Base-by-base conservation (phyloP, 2,797 vertebrate species). In the Semaprochilodus insignis region DNA sequence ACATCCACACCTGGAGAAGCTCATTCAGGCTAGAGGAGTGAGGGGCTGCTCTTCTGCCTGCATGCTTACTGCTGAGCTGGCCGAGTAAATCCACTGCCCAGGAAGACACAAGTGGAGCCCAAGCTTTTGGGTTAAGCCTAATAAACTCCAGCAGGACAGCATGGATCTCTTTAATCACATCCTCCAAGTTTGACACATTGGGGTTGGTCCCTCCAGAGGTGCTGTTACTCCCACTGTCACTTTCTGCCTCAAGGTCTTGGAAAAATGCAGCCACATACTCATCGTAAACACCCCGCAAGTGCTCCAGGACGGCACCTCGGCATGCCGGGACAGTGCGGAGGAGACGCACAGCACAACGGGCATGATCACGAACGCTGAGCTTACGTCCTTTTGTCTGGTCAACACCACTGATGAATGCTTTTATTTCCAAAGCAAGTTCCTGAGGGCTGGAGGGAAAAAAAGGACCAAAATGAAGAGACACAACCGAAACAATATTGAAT, bases 71-170 rank as follows among this genome's bases (percentile, higher is more conserved):
- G 90, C 98, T 99, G 74, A 99, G 91, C 72, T 98, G 97, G 0
- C 97, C 98, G 90, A 99, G 95, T 34, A 99, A 89, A 72, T 99
- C 98, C 59, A 98, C 97, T 8, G 97, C 96, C 98, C 97, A 99
- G 0, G 96, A 90, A 0, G 97, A 97, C 3, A 99, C 96, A 2
- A 96, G 91, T 0, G 97, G 97, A 0, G 98, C 97, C 98, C 98
- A 99, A 0, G 97, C 96, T 23, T 95, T 92, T 0, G 98, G 97
- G 62, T 97, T 98, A 81, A 95, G 91, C 3, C 89, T 91, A 25
- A 99, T 94, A 71, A 99, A 98, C 54, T 97, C 97, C 0, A 94
- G 92, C 13, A 99, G 91, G 0, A 97, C 96, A 0, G 92, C 88
- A 25, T 97, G 96, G 0, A 97, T 94, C 83, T 99, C 97, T 83